A percentile compares a stretch with the other conserved stretches of the same genome.
phyloP scores from a whole-genome alignment of 2,113 vertebrate genomes.

The Columbina picui region DNA sequence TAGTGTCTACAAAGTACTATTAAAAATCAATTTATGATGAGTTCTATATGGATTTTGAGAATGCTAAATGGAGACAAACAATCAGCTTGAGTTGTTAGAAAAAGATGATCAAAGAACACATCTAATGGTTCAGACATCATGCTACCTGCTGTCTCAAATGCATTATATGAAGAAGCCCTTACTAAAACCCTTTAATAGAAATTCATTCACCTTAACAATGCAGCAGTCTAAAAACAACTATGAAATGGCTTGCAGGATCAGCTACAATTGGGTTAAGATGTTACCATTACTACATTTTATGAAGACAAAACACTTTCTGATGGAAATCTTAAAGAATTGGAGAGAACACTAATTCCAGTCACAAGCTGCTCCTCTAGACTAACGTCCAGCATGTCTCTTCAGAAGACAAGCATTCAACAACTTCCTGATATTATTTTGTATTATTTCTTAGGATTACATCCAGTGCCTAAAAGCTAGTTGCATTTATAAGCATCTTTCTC shows the following conservation, averaged over 20 bases:
- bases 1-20: background rate
- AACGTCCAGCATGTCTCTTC: background rate
- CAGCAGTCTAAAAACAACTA: background rate
- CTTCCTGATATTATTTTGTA: background rate
- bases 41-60: slow-evolving; percentile 29
- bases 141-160: background rate
- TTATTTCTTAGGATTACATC: background rate
- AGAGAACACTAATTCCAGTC: background rate
- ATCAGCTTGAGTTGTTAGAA: background rate
- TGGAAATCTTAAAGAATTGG: background rate
- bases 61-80: background rate
- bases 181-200: background rate
- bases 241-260: background rate
- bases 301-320: background rate
- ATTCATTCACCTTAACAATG: slow-evolving; percentile 37
- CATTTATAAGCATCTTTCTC: background rate
- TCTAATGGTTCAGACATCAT: background rate
- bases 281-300: background rate
- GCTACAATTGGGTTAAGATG: background rate
- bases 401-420: background rate
- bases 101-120: slow-evolving; percentile 34
- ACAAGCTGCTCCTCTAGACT: background rate
- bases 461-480: background rate
- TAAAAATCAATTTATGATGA: slow-evolving; percentile 42
- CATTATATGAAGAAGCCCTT: background rate